These are phyloP conservation scores for Yponomeuta evonymella DNA, from an alignment of 2,888 invertebrate species.

Conservation along the genomic window DNA sequence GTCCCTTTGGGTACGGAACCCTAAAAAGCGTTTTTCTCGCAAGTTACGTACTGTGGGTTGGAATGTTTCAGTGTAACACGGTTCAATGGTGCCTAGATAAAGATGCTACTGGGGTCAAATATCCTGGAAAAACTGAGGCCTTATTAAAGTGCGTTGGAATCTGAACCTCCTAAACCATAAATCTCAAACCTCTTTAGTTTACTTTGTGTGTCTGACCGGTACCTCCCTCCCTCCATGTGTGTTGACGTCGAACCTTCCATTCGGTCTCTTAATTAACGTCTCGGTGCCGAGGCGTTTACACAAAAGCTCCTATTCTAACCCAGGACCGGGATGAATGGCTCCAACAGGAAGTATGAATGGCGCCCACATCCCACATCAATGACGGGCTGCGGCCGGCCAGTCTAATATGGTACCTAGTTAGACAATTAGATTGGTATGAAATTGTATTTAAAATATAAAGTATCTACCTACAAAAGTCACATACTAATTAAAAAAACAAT, in stretches of 20 bases:
- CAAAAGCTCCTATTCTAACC: constrained; percentile 22
- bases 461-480: too few species aligned
- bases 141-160: too few species aligned
- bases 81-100: too few species aligned
- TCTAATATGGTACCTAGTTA: background rate
- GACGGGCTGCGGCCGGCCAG: constrained; percentile 20
- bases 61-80: too few species aligned
- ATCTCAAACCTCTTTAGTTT: background rate
- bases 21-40: too few species aligned
- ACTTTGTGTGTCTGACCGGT: background rate
- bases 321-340: constrained; percentile 49
- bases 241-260: background rate
- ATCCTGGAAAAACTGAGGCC: too few species aligned
- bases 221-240: background rate
- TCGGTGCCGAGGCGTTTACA: constrained; percentile 9
- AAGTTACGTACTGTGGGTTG: too few species aligned
- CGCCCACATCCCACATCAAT: constrained; percentile 20
- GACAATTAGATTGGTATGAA: background rate
- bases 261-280: constrained; percentile 20
- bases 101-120: too few species aligned
- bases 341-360: constrained; percentile 22
- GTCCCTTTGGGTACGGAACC: too few species aligned
- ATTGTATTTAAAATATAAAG: too few species aligned
- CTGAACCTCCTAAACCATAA: background rate
- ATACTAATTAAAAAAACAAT: too few species aligned